A percentile compares a stretch with the other conserved stretches of the same genome.
Conservation (phyloP, 1,140 invertebrate species). For the Ooceraea biroi region DNA sequence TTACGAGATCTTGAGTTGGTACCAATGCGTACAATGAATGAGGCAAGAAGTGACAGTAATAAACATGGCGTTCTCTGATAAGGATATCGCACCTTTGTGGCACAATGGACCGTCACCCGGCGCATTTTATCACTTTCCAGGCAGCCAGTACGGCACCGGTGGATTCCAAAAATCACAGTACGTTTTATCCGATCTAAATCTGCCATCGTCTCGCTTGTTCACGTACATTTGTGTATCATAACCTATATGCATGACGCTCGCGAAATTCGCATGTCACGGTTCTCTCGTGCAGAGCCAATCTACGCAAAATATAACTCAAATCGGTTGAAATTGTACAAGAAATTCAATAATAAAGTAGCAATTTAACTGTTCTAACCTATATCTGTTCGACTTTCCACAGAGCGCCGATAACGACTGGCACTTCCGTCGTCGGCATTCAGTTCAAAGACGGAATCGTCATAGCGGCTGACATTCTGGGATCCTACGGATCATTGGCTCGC, state of each 20-base stretch:
- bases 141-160: conserved; percentile 80
- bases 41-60: neutral
- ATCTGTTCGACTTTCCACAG: conserved; percentile 85
- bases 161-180: conserved; percentile 89
- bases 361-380: neutral
- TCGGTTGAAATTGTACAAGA: neutral
- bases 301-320: neutral
- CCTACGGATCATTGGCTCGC: conserved; percentile 96
- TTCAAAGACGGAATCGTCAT: conserved; percentile 96
- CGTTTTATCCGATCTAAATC: conserved; percentile 79
- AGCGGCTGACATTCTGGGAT: conserved; percentile 96
- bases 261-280: conserved; percentile 62
- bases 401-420: conserved; percentile 94
- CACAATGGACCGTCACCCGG: conserved; percentile 91
- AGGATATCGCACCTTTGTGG: conserved; percentile 87
- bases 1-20: too few species aligned
- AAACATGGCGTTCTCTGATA: conserved; percentile 78
- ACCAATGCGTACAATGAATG: neutral
- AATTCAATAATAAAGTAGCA: neutral
- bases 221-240: neutral
- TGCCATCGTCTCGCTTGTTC: neutral
- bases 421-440: conserved; percentile 95
- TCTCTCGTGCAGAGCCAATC: neutral
- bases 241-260: neutral
- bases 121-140: conserved; percentile 90